These are phyloP conservation scores for Xiphophorus maculatus DNA, from an alignment of 2,113 vertebrate genomes.

Conservation along the genomic window DNA sequence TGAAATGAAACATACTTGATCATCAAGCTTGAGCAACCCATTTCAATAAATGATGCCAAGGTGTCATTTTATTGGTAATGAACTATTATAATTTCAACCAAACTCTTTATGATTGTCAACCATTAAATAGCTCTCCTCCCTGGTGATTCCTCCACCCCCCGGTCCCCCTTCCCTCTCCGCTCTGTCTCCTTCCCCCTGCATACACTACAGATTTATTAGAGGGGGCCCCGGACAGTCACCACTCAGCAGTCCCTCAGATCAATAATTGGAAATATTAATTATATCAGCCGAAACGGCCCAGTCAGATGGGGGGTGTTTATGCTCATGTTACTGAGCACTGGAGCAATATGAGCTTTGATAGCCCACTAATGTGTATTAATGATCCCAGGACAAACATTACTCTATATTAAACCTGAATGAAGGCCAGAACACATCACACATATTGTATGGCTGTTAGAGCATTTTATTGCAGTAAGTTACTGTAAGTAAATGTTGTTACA, in stretches of 20 bases:
- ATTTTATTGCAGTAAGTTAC: constrained; percentile 56
- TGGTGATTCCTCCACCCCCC: constrained; percentile 8
- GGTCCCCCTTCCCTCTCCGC: not conserved
- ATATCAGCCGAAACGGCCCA: constrained; percentile 74
- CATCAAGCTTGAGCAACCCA: constrained; percentile 4
- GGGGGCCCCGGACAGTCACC: constrained; percentile 75
- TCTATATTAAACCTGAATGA: constrained; percentile 75
- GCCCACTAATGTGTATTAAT: constrained; percentile 80
- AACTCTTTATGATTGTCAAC: constrained; percentile 48
- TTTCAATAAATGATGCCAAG: constrained; percentile 21
- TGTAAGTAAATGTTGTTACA: constrained; percentile 59
- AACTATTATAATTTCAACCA: constrained; percentile 43
- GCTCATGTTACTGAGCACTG: constrained; percentile 73
- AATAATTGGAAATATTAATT: constrained; percentile 87
- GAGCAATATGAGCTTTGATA: constrained; percentile 75
- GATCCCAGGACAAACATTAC: constrained; percentile 79
- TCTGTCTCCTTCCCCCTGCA: constrained; percentile 50
- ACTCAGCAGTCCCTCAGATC: constrained; percentile 79
- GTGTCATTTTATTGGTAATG: constrained; percentile 45
- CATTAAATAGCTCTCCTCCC: constrained; percentile 17
- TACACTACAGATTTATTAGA: constrained; percentile 76
- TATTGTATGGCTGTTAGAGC: constrained; percentile 62
- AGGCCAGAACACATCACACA: constrained; percentile 65
- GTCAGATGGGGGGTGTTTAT: constrained; percentile 79
- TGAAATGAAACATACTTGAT: constrained; percentile 20